Evolutionary conservation across 1,140 invertebrate species (phyloP).

Genomic region (Homalodisca vitripennis): DNA sequence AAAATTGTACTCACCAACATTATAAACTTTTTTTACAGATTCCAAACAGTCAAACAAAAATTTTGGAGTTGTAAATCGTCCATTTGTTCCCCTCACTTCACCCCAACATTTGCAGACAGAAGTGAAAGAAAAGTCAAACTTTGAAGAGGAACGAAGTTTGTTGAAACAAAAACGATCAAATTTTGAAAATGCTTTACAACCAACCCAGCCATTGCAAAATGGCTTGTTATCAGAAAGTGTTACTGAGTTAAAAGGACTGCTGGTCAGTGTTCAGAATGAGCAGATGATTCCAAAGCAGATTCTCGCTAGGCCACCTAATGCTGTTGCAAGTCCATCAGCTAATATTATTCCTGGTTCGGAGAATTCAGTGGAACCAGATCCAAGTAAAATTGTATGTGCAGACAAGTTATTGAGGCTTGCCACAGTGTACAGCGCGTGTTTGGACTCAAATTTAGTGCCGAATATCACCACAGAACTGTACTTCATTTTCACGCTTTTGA

Average conservation of each 20-base stretch:
- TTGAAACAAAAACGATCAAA: conserved; percentile 16
- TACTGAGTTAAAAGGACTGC: background rate
- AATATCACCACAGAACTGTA: background rate
- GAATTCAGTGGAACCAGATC: background rate
- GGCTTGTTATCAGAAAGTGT: background rate
- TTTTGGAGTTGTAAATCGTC: conserved; percentile 2
- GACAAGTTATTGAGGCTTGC: conserved; percentile 7
- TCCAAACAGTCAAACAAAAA: background rate
- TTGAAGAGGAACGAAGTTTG: conserved; percentile 5
- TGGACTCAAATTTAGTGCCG: conserved; percentile 6
- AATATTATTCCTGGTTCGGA: background rate
- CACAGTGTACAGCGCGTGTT: background rate
- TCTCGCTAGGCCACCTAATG: background rate
- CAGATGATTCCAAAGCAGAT: too few species aligned
- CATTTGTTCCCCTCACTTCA: background rate
- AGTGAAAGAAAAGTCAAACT: conserved; percentile 3
- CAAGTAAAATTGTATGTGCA: background rate
- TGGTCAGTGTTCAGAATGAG: too few species aligned
- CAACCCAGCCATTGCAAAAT: background rate
- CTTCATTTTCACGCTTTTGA: background rate
- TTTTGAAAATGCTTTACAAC: background rate
- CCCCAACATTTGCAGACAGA: background rate
- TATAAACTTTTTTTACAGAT: background rate
- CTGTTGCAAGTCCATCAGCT: background rate
- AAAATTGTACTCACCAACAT: background rate